Conservation (phyloP, 2,797 vertebrate genomes). For the Microtus agrestis region DNA sequence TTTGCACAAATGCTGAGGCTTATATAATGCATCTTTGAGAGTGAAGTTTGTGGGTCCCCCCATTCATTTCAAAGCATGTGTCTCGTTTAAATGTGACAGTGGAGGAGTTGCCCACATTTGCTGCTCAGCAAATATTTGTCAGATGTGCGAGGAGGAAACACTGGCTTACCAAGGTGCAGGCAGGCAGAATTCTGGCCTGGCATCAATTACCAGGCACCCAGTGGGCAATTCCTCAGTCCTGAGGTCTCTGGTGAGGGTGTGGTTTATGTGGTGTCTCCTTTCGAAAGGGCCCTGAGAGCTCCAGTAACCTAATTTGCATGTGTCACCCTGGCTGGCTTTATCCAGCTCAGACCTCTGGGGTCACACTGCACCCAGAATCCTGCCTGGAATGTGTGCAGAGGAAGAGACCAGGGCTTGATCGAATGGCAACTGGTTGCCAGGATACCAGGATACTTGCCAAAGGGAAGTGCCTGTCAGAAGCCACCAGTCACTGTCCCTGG, state of each 20-base stretch:
- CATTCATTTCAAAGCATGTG: conserved; percentile 20
- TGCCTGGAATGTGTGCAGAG: background rate
- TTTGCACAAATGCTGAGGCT: background rate
- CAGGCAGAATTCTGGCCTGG: background rate
- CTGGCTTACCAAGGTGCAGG: background rate
- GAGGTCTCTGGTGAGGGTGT: background rate
- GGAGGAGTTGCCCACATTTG: background rate
- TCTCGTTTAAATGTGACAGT: background rate
- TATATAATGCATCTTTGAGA: conserved; percentile 15
- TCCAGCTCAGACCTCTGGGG: conserved; percentile 1
- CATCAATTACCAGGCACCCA: background rate
- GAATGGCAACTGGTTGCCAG: background rate
- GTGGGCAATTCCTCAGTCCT: background rate
- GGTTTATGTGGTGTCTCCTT: background rate
- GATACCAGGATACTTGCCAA: background rate
- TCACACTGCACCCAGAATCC: background rate
- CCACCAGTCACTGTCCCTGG: background rate
- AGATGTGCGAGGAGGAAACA: background rate
- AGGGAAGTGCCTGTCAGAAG: background rate
- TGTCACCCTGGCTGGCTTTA: background rate
- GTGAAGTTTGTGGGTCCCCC: background rate
- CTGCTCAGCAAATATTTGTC: conserved; percentile 34
- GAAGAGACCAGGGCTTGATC: background rate
- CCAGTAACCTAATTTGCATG: background rate
- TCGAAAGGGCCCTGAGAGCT: background rate